Evolutionary conservation across 2,888 invertebrate species (phyloP).

Genomic region (Chaetogeoica ovagalla): DNA sequence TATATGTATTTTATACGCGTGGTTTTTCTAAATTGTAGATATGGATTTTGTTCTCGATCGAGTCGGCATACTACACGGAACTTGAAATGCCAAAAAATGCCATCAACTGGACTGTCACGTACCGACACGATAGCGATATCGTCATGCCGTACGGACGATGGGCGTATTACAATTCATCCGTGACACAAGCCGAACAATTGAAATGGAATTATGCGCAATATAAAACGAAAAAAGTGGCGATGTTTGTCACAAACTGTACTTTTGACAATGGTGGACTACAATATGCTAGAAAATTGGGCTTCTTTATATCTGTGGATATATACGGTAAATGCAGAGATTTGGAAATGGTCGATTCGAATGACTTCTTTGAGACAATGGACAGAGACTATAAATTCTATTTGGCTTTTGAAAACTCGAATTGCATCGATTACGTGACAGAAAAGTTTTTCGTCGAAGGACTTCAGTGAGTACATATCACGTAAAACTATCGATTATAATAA

Average conservation of each 20-base stretch:
- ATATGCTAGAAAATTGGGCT: slow-evolving; percentile 82
- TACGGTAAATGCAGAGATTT: slow-evolving; percentile 87
- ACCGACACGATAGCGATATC: slow-evolving; percentile 90
- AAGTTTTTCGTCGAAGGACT: slow-evolving; percentile 95
- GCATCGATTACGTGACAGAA: slow-evolving; percentile 93
- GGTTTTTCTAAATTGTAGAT: slow-evolving; percentile 63
- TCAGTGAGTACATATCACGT: slow-evolving; percentile 65
- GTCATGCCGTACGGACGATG: slow-evolving; percentile 96
- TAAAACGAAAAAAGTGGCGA: slow-evolving; percentile 92
- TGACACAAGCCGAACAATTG: slow-evolving; percentile 69
- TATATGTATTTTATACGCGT: too few relatives aligned
- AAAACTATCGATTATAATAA: too few relatives aligned
- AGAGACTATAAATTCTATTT: slow-evolving; percentile 95
- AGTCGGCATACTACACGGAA: slow-evolving; percentile 94
- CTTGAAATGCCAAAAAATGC: slow-evolving; percentile 72
- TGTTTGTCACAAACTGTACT: slow-evolving; percentile 98
- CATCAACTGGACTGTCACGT: slow-evolving; percentile 97
- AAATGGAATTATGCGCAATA: slow-evolving; percentile 78
- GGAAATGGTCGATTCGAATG: slow-evolving; percentile 80
- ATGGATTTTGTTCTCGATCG: slow-evolving; percentile 91
- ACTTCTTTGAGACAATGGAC: slow-evolving; percentile 87
- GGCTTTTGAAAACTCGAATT: slow-evolving; percentile 96
- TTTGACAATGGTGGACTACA: slow-evolving; percentile 86
- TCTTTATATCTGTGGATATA: slow-evolving; percentile 86
- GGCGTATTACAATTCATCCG: slow-evolving; percentile 78